phyloP scores from a whole-genome alignment of 2,797 vertebrate genomes.

The Tiaroga cobitis region DNA sequence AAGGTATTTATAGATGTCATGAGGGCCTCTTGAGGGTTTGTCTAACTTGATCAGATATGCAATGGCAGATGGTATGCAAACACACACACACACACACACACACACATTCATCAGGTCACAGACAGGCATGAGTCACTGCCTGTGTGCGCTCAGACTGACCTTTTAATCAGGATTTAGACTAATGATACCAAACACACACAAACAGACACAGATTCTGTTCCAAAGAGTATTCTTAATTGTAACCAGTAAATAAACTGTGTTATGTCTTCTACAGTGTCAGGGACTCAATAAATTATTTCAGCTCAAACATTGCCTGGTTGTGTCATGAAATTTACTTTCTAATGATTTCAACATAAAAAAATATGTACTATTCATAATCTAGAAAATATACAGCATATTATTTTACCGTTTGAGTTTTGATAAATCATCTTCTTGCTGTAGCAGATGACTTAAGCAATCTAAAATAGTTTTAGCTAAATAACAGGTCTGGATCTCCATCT shows the following conservation, averaged over 20 bases:
- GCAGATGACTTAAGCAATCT: too few species aligned
- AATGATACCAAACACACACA: conserved; percentile 32
- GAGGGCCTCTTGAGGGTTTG: conserved; percentile 8
- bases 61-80: conserved; percentile 45
- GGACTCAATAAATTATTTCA: too few species aligned
- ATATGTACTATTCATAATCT: too few species aligned
- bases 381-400: too few species aligned
- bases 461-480: too few species aligned
- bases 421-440: too few species aligned
- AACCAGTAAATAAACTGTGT: background rate
- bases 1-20: conserved; percentile 47
- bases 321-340: too few species aligned
- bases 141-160: conserved; percentile 20
- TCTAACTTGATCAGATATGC: conserved; percentile 41
- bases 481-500: too few species aligned
- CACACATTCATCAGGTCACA: background rate
- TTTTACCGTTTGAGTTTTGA: too few species aligned
- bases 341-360: too few species aligned
- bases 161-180: conserved; percentile 37
- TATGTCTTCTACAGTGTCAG: background rate
- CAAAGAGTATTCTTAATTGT: background rate
- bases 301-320: too few species aligned
- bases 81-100: conserved; percentile 25
- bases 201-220: conserved; percentile 13
- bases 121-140: conserved; percentile 16